Evolutionary conservation across 1,140 invertebrate species (phyloP).

Genomic region (Pseudomyrmex dendroicus): DNA sequence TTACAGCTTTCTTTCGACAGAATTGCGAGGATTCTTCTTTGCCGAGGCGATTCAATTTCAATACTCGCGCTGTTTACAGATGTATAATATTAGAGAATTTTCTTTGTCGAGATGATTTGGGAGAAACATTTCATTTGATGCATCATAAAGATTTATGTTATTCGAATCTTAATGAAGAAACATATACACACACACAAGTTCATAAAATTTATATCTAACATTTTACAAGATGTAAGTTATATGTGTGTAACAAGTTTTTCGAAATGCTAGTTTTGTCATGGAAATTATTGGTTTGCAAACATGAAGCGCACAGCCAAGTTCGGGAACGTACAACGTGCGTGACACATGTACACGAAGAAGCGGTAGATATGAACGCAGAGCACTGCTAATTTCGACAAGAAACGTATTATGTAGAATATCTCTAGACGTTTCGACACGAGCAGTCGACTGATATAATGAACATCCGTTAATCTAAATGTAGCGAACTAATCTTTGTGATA

Average conservation of each 20-base stretch:
- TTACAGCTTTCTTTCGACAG: slow-evolving; percentile 57
- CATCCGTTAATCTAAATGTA: slow-evolving; percentile 32
- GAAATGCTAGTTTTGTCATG: slow-evolving; percentile 9
- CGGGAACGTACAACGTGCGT: slow-evolving; percentile 33
- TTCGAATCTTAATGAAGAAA: neutral
- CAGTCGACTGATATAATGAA: slow-evolving; percentile 50
- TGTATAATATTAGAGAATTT: neutral
- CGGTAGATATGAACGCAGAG: slow-evolving; percentile 34
- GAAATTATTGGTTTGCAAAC: slow-evolving; percentile 22
- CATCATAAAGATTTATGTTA: neutral
- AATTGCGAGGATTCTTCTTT: slow-evolving; percentile 2
- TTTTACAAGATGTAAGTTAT: neutral
- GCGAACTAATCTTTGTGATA: slow-evolving; percentile 9
- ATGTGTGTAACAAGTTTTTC: neutral
- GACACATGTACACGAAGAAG: slow-evolving; percentile 41
- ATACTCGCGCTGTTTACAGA: slow-evolving; percentile 2
- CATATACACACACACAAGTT: neutral
- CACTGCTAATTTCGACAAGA: slow-evolving; percentile 52
- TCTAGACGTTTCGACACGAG: slow-evolving; percentile 48
- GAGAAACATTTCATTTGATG: slow-evolving; percentile 11
- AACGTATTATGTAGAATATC: slow-evolving; percentile 58
- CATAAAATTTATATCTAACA: neutral
- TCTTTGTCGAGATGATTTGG: too few species aligned
- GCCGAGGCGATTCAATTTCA: slow-evolving; percentile 28
- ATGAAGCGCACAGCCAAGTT: slow-evolving; percentile 37